Conservation (phyloP, 1,140 invertebrate species). For the Diabrotica undecimpunctata region DNA sequence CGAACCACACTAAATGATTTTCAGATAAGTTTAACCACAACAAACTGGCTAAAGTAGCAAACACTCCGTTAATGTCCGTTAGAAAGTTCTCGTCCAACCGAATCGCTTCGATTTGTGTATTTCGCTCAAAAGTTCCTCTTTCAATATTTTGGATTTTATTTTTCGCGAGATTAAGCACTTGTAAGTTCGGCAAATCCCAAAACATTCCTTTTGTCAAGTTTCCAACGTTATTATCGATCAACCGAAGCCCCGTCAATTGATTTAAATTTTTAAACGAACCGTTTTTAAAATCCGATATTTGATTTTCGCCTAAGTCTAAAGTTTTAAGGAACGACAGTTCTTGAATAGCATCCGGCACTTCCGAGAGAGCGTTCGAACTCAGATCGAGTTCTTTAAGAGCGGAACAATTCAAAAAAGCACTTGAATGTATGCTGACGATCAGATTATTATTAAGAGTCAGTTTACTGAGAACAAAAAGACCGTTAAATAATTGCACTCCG, state of each 20-base stretch:
- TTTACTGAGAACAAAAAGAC: conserved; percentile 77
- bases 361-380: conserved; percentile 75
- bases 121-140: conserved; percentile 74
- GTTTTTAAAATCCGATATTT: conserved; percentile 73
- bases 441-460: conserved; percentile 81
- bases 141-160: conserved; percentile 84
- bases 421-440: conserved; percentile 72
- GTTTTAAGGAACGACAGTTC: conserved; percentile 80
- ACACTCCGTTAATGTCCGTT: conserved; percentile 81
- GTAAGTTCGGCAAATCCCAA: conserved; percentile 74
- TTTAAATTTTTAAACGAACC: conserved; percentile 79
- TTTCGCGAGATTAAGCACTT: conserved; percentile 81
- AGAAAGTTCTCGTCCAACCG: conserved; percentile 82
- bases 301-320: conserved; percentile 83
- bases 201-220: conserved; percentile 83
- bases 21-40: conserved; percentile 86
- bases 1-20: conserved; percentile 87
- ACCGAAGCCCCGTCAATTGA: conserved; percentile 76
- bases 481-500: conserved; percentile 78
- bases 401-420: conserved; percentile 87
- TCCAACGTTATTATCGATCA: conserved; percentile 83
- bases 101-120: conserved; percentile 76
- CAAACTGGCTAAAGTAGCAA: conserved; percentile 73
- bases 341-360: conserved; percentile 77
- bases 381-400: conserved; percentile 87